A percentile compares a stretch with the other conserved stretches of the same genome.
Evolutionary conservation across 2,113 vertebrate genomes (phyloP).

Genomic region (Phycodurus eques): DNA sequence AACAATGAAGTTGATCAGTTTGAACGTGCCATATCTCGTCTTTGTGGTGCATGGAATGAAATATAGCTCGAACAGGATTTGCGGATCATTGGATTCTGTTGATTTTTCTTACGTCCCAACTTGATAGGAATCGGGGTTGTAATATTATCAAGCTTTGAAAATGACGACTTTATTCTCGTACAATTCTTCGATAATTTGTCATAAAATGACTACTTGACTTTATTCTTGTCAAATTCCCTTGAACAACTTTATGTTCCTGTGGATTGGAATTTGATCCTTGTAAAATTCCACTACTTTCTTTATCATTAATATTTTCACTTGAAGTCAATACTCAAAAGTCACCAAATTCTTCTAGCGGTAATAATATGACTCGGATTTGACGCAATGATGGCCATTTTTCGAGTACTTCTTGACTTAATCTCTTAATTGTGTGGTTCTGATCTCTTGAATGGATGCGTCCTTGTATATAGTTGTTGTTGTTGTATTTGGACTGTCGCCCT

Average conservation of each 20-base stretch:
- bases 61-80: too few relatives aligned
- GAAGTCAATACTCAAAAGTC: background rate
- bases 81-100: too few relatives aligned
- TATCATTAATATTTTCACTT: background rate
- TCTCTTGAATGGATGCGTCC: background rate
- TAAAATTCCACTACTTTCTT: background rate
- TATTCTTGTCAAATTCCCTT: background rate
- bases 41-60: too few relatives aligned
- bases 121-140: too few relatives aligned
- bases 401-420: background rate
- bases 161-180: background rate
- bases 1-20: too few relatives aligned
- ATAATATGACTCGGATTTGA: too few relatives aligned
- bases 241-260: background rate
- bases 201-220: background rate
- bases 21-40: too few relatives aligned
- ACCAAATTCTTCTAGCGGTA: background rate
- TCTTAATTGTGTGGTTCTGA: background rate
- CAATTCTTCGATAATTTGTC: background rate
- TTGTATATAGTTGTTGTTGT: background rate
- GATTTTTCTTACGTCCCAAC: too few relatives aligned
- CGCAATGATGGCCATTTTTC: too few relatives aligned
- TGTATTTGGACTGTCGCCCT: too few relatives aligned
- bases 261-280: slow-evolving; percentile 43
- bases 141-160: too few relatives aligned